Evolutionary conservation across 2,797 vertebrate species (phyloP).

Genomic region (Lacerta bilineata): DNA sequence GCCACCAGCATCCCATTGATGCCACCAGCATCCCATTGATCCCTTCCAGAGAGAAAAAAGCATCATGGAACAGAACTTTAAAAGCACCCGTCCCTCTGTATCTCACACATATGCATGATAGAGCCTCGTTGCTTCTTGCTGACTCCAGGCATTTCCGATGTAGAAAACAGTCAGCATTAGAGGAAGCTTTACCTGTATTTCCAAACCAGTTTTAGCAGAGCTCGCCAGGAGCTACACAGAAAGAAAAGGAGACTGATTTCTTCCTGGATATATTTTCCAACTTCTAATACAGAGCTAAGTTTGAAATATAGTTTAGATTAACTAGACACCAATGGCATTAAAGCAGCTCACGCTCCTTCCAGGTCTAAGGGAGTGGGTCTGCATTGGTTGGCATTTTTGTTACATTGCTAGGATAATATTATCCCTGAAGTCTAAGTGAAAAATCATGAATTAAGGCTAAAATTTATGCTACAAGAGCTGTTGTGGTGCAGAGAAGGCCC

Average conservation of each 20-base stretch:
- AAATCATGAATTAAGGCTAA: not conserved
- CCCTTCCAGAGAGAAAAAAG: not conserved
- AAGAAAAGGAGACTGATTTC: slow-evolving; percentile 1
- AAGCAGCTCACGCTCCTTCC: slow-evolving; percentile 20
- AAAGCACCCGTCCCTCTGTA: not conserved
- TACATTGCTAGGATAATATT: slow-evolving; percentile 5
- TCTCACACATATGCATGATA: not conserved
- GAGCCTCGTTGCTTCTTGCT: not conserved
- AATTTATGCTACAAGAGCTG: slow-evolving; percentile 6
- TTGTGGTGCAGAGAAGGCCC: slow-evolving; percentile 1
- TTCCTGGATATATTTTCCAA: slow-evolving; percentile 25
- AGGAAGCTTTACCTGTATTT: not conserved
- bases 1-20: slow-evolving; percentile 5
- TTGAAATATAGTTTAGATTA: slow-evolving; percentile 40
- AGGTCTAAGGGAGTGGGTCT: not conserved
- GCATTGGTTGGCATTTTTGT: slow-evolving; percentile 19
- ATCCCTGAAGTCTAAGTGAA: not conserved
- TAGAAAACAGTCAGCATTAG: slow-evolving; percentile 10
- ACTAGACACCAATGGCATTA: slow-evolving; percentile 17
- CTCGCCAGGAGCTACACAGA: not conserved
- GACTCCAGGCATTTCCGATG: slow-evolving; percentile 7
- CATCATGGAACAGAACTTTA: not conserved
- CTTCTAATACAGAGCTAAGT: slow-evolving; percentile 15
- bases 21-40: slow-evolving; percentile 5
- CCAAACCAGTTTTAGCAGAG: slow-evolving; percentile 5